Evolutionary conservation across 2,888 invertebrate species (phyloP).

Genomic region (Koerneria pararmatus): DNA sequence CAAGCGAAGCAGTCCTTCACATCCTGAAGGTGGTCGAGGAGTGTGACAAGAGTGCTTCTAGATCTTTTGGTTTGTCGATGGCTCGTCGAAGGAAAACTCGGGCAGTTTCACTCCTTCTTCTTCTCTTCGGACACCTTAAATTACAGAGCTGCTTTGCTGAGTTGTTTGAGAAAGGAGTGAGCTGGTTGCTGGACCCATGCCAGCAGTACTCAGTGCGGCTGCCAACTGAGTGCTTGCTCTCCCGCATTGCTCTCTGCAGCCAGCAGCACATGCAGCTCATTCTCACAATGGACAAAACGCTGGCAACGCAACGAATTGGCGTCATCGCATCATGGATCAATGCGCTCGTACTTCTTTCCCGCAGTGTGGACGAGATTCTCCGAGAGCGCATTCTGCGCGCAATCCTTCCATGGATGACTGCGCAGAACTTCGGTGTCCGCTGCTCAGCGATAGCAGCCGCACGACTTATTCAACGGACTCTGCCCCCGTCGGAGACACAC

Average conservation of each 20-base stretch:
- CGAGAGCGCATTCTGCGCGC: slow-evolving; percentile 61
- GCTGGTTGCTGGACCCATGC: slow-evolving; percentile 39
- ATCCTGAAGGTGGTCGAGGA: too few relatives aligned
- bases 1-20: too few relatives aligned
- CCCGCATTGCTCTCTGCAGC: too few relatives aligned
- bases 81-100: slow-evolving; percentile 47
- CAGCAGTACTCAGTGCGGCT: too few relatives aligned
- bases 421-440: slow-evolving; percentile 73
- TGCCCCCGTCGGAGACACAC: too few relatives aligned
- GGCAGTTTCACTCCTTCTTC: slow-evolving; percentile 32
- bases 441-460: slow-evolving; percentile 72
- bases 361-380: too few relatives aligned
- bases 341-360: slow-evolving; percentile 52
- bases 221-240: too few relatives aligned
- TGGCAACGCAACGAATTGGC: slow-evolving; percentile 55
- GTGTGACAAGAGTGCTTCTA: too few relatives aligned
- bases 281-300: slow-evolving; percentile 19
- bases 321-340: slow-evolving; percentile 60
- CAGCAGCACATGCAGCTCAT: too few relatives aligned
- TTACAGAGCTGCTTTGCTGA: slow-evolving; percentile 15
- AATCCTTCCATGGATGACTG: slow-evolving; percentile 74
- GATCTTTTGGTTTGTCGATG: slow-evolving; percentile 48
- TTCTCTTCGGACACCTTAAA: too few relatives aligned
- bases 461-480: too few relatives aligned
- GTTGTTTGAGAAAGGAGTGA: slow-evolving; percentile 34